Conservation (phyloP, 2,797 vertebrate species). For the Babyrousa celebensis region DNA sequence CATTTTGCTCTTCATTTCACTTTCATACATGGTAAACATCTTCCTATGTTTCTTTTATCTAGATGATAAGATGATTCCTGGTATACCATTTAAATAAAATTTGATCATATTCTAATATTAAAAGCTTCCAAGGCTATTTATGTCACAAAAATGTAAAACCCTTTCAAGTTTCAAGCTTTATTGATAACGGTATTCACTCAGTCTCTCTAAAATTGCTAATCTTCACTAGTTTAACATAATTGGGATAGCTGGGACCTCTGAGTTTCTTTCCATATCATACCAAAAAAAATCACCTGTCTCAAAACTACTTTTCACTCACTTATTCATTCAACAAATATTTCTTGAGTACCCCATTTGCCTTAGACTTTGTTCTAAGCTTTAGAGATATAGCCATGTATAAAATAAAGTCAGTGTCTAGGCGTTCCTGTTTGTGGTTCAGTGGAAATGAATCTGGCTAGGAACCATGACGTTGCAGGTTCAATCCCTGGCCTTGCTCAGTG, state of each 20-base stretch:
- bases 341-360: too few species aligned
- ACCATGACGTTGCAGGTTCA: too few species aligned
- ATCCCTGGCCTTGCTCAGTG: too few species aligned
- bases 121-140: neutral
- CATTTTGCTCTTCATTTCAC: neutral
- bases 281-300: too few species aligned
- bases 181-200: neutral
- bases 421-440: too few species aligned
- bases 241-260: neutral
- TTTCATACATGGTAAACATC: neutral
- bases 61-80: neutral
- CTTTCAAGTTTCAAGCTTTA: neutral
- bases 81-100: neutral
- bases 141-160: neutral
- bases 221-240: neutral
- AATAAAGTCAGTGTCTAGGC: too few species aligned
- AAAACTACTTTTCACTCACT: too few species aligned
- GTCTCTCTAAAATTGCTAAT: neutral
- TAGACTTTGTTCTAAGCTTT: too few species aligned
- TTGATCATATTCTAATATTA: slow-evolving; percentile 29
- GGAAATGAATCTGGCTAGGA: too few species aligned
- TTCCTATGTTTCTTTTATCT: neutral
- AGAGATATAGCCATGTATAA: too few species aligned
- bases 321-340: too few species aligned
- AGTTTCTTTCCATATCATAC: too few species aligned